Evolutionary conservation across 2,888 invertebrate species (phyloP), one percentile per base, ranked within the genome.

Genomic region (Boloria euphrosyne): DNA sequence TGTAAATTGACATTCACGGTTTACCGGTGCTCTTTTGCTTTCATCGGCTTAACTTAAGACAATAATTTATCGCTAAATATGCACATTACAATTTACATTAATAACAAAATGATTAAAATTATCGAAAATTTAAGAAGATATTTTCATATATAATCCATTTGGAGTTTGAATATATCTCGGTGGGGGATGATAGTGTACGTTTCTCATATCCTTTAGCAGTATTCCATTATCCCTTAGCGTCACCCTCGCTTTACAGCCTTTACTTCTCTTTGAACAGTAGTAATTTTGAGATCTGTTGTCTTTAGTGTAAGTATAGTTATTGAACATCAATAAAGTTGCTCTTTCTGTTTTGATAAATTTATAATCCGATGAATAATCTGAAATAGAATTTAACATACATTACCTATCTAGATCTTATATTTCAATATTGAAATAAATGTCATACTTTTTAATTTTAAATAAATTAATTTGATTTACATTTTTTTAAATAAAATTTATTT

Each of bases 231-330:
- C 49, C 31, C 31, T 27, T 16, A 59, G 22, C 10, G 47, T 50
- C 31, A 59, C 49, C 4, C 49, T 27, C 17, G 49, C 59, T 59
- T 47, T 59, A 18, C 63, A 63, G 4, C 63, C 63, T 57, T 63
- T 49, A 13, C 46, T 57, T 51, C 18, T 63, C 51, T 63, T 63
- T 16, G 63, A 63, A 50, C 63, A 63, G 17, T 63, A 63, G 51
- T 63, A 59, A 49, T 59, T 49, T 3, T 38, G 49, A 17, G 49
- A 49, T 31, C 27, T 49, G 17, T 59, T 59, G 14, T 49, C 49
- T 50, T 49, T 59, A 6, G 59, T 27, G 49, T 14, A 59, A 27
- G 59, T 59, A 10, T 59, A 59, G 27, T 59, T 49, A 31, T 59
- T 49, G 47, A 31, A 59, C 59, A 59, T 59, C 38, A 59, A 50